phyloP scores from a whole-genome alignment of 2,113 vertebrate genomes.

The Indri indri region DNA sequence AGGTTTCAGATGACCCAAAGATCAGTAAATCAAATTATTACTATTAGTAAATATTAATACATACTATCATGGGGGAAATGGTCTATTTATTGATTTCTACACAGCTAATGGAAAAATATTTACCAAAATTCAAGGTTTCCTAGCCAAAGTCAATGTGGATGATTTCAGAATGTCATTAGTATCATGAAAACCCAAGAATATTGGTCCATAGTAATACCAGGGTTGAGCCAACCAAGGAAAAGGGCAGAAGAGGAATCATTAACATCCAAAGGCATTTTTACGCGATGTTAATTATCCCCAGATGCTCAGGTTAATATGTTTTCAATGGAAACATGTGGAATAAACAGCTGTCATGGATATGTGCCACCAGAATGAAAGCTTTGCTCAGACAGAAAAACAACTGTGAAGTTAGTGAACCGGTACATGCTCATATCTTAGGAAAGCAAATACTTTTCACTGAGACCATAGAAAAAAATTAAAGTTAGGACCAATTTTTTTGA shows the following conservation, averaged over 20 bases:
- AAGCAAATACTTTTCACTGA: constrained; percentile 43
- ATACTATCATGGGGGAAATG: neutral
- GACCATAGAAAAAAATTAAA: constrained; percentile 15
- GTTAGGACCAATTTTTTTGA: neutral
- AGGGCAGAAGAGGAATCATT: neutral
- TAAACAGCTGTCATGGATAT: constrained; percentile 43
- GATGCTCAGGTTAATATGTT: constrained; percentile 25
- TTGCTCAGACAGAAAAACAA: constrained; percentile 10
- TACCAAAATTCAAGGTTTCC: neutral
- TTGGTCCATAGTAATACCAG: neutral
- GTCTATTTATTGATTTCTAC: neutral
- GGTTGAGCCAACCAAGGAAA: neutral
- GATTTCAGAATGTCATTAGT: neutral
- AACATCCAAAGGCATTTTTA: constrained; percentile 12
- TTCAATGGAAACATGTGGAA: constrained; percentile 41
- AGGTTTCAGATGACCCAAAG: neutral
- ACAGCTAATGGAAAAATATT: neutral
- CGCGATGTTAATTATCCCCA: neutral
- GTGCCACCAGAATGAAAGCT: neutral
- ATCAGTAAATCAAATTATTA: neutral
- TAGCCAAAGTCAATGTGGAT: neutral
- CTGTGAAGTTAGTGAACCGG: neutral
- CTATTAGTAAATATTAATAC: neutral
- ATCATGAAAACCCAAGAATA: neutral
- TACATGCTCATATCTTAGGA: neutral